Conservation (phyloP, 2,113 vertebrate species). For the Caloenas nicobarica region DNA sequence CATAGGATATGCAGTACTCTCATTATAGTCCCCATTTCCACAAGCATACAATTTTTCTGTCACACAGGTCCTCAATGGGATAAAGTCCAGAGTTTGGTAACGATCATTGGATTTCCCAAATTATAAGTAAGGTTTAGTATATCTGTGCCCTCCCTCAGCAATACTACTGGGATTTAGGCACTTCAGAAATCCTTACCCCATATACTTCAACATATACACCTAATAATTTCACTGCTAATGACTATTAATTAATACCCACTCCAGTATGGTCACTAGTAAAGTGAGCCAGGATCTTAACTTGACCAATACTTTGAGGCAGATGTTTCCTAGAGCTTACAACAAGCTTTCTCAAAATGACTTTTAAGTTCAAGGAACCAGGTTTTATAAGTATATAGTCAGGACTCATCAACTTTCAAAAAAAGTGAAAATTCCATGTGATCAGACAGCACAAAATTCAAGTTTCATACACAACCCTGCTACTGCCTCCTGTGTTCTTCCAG, state of each 20-base stretch:
- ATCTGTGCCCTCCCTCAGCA: not conserved
- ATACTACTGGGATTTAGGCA: not conserved
- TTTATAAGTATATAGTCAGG: not conserved
- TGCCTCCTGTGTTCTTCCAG: not conserved
- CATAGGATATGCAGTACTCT: not conserved
- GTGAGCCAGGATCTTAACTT: not conserved
- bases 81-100: not conserved
- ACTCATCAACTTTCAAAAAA: not conserved
- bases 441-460: not conserved
- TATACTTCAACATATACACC: not conserved
- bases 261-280: not conserved
- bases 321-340: not conserved
- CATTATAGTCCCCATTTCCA: not conserved
- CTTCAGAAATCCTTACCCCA: not conserved
- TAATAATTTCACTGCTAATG: not conserved
- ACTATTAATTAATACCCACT: not conserved
- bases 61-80: not conserved
- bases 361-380: not conserved
- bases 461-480: not conserved
- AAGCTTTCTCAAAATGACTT: not conserved
- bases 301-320: not conserved
- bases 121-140: not conserved
- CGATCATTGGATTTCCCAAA: not conserved
- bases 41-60: not conserved
- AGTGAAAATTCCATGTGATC: not conserved